Conservation (phyloP, 2,888 invertebrate species). For the Rhagonycha fulva region DNA sequence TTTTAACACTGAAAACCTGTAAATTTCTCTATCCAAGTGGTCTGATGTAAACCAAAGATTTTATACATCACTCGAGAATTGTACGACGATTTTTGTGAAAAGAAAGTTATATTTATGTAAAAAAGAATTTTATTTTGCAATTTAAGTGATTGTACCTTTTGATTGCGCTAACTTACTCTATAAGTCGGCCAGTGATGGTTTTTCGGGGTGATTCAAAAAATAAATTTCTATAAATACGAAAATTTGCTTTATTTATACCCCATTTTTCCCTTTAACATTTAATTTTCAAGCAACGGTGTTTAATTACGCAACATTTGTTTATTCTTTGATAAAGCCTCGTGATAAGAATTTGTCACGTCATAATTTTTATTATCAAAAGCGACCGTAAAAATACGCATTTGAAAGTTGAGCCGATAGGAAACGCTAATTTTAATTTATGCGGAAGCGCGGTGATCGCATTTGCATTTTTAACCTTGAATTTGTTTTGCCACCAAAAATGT, state of each 20-base stretch:
- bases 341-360: neutral
- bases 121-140: neutral
- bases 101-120: neutral
- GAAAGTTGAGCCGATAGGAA: neutral
- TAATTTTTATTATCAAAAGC: neutral
- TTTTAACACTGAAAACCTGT: neutral
- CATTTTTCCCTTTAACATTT: neutral
- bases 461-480: conserved; percentile 6
- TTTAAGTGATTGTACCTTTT: neutral
- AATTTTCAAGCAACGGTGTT: too few relatives aligned
- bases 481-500: conserved; percentile 16
- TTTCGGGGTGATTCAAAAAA: neutral
- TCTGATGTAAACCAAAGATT: neutral
- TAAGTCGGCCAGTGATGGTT: neutral
- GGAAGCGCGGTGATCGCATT: neutral
- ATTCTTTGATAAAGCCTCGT: neutral
- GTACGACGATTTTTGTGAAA: neutral
- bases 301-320: too few relatives aligned
- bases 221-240: neutral
- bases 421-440: neutral
- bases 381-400: neutral
- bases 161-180: neutral
- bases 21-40: neutral
- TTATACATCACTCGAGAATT: neutral
- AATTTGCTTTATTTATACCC: neutral